These are phyloP conservation scores for Acleris emargana DNA, from an alignment of 2,888 invertebrate species.

Conservation along the genomic window DNA sequence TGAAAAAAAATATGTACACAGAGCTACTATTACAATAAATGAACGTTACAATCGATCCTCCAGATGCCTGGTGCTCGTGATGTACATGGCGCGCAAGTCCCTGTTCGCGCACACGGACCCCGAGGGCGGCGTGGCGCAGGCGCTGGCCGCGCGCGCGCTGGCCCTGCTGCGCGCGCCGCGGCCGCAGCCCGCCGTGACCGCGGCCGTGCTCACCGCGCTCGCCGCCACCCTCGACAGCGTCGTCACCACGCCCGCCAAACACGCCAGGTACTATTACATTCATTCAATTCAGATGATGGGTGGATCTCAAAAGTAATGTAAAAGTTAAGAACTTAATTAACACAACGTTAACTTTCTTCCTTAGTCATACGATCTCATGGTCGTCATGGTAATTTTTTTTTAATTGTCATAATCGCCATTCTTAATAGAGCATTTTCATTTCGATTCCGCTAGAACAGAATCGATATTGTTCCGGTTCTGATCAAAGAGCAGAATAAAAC, in stretches of 20 bases:
- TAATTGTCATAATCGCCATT: too few relatives aligned
- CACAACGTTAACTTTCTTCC: too few relatives aligned
- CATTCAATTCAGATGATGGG: too few relatives aligned
- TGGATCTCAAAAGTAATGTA: too few relatives aligned
- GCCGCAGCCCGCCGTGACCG: constrained; percentile 67
- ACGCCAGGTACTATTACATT: constrained; percentile 54
- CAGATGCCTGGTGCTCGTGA: constrained; percentile 93
- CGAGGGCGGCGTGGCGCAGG: constrained; percentile 82
- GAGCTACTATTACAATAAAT: neutral
- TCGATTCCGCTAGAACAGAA: too few relatives aligned
- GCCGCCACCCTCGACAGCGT: constrained; percentile 67
- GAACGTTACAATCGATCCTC: constrained; percentile 6
- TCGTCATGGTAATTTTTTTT: too few relatives aligned
- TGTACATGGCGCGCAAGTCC: constrained; percentile 93
- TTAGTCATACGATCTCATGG: too few relatives aligned
- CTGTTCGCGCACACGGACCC: constrained; percentile 81
- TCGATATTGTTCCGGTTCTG: too few relatives aligned
- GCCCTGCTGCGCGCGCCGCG: constrained; percentile 52
- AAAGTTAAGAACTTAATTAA: too few relatives aligned
- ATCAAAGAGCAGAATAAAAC: too few relatives aligned
- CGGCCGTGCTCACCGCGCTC: constrained; percentile 68
- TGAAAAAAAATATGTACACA: too few relatives aligned
- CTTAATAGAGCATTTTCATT: too few relatives aligned
- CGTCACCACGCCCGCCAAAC: constrained; percentile 45
- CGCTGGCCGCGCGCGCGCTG: constrained; percentile 83